Percentiles rank a stretch among this genome's conserved stretches.
phyloP scores from a whole-genome alignment of 2,888 invertebrate species.

The Macrophya annulata region DNA sequence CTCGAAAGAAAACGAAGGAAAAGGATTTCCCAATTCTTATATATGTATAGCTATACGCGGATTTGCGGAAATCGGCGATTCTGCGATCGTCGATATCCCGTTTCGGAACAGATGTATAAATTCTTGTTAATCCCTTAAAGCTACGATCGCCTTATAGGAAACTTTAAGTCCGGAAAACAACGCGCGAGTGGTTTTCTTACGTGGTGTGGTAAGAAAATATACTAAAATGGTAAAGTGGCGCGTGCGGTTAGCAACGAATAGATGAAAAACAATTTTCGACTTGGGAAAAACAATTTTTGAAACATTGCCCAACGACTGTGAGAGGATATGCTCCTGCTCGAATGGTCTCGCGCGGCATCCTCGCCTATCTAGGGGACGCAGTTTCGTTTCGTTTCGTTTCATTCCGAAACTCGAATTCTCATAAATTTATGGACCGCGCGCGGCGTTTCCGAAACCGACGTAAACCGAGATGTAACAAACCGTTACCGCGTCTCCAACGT shows the following conservation, averaged over 20 bases:
- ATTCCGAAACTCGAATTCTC: conserved; percentile 1
- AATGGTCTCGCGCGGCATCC: neutral
- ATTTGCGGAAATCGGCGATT: neutral
- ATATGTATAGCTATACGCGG: neutral
- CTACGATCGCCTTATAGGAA: neutral
- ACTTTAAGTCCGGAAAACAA: conserved; percentile 10
- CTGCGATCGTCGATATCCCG: neutral
- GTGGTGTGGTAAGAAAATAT: neutral
- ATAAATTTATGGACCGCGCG: conserved; percentile 32
- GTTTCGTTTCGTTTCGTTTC: neutral
- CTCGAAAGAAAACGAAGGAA: neutral
- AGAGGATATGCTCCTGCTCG: neutral
- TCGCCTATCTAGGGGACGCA: neutral
- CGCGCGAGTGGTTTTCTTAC: neutral
- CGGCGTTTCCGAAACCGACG: neutral
- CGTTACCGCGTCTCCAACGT: neutral
- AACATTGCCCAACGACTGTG: neutral
- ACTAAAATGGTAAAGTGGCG: neutral
- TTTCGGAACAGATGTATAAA: conserved; percentile 5
- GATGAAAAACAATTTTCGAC: conserved; percentile 15
- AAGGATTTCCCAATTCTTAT: neutral
- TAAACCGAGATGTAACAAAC: conserved; percentile 16
- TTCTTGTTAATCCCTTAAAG: neutral
- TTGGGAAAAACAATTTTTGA: conserved; percentile 44
- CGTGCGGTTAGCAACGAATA: neutral